Evolutionary conservation across 2,797 vertebrate genomes (phyloP).

Genomic region (Delichon dasypus): DNA sequence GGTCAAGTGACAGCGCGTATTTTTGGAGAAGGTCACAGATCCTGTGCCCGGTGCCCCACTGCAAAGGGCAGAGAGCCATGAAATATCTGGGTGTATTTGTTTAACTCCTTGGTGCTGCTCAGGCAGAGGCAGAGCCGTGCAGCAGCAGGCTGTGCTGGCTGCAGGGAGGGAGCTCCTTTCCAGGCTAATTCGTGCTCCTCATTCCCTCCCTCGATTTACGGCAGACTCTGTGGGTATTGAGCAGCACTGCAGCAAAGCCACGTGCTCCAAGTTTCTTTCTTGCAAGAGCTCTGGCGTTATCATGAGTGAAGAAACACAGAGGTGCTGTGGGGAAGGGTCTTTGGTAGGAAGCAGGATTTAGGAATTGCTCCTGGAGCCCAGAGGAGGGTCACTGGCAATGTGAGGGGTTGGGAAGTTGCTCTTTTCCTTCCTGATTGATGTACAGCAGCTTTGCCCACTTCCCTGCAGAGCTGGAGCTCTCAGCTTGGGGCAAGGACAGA

Average conservation of each 20-base stretch:
- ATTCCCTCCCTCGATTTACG: not conserved
- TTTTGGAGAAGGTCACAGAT: not conserved
- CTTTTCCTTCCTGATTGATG: not conserved
- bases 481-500: not conserved
- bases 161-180: not conserved
- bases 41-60: not conserved
- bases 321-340: not conserved
- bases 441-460: not conserved
- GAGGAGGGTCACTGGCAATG: rapidly evolving
- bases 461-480: not conserved
- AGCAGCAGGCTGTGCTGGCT: not conserved
- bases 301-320: not conserved
- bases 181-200: not conserved
- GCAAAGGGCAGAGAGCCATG: not conserved
- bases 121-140: not conserved
- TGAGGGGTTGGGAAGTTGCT: rapidly evolving
- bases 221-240: not conserved
- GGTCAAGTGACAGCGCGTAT: not conserved
- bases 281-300: not conserved
- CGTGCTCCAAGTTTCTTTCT: not conserved
- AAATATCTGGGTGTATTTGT: not conserved
- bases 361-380: not conserved
- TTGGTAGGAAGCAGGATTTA: not conserved
- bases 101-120: not conserved
- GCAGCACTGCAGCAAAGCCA: constrained; percentile 22